Conservation (phyloP, 2,113 vertebrate genomes). For the Eurystomus gularis region DNA sequence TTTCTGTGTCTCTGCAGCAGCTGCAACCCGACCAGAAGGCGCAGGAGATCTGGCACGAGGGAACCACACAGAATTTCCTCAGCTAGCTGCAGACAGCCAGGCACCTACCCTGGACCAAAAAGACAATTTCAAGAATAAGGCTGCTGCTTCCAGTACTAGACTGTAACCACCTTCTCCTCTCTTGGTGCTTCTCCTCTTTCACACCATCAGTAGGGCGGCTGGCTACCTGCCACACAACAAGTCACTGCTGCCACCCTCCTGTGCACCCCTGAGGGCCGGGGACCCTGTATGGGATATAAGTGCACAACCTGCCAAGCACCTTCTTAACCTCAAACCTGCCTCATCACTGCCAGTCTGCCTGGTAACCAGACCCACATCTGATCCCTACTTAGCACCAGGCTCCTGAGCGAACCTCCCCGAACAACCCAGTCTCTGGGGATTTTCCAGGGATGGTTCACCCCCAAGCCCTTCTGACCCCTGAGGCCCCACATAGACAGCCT, state of each 20-base stretch:
- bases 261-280: background rate
- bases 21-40: background rate
- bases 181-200: background rate
- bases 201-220: background rate
- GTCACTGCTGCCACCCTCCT: background rate
- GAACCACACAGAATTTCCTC: background rate
- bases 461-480: background rate
- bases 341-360: background rate
- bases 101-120: background rate
- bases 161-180: background rate
- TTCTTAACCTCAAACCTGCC: background rate
- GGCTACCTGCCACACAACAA: background rate
- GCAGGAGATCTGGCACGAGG: background rate
- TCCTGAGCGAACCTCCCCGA: background rate
- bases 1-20: conserved; percentile 7
- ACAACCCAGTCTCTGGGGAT: background rate
- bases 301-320: background rate
- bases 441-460: background rate
- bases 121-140: background rate
- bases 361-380: background rate
- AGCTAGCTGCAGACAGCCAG: background rate
- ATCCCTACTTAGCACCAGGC: background rate
- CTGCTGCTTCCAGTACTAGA: background rate
- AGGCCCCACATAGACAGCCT: background rate
- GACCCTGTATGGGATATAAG: background rate